phyloP scores from a whole-genome alignment of 2,888 invertebrate species.

The Poecilus cupreus region DNA sequence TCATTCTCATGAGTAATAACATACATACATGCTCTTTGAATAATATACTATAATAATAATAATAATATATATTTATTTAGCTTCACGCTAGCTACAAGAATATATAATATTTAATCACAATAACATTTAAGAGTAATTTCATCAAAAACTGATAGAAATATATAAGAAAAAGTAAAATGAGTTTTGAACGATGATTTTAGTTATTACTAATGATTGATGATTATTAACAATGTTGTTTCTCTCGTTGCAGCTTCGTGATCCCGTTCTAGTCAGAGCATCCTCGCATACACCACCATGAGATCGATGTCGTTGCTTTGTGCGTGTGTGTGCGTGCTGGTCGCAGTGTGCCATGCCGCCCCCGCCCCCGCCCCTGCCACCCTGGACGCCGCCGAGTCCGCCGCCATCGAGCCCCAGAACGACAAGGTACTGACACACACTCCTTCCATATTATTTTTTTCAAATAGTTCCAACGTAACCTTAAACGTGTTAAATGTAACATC shows the following conservation, averaged over 20 bases:
- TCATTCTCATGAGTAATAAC: too few species aligned
- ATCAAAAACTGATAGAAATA: too few species aligned
- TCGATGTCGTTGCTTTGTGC: slow-evolving; percentile 7
- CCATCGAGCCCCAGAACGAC: slow-evolving; percentile 45
- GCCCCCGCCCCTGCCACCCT: slow-evolving; percentile 65
- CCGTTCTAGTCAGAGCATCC: slow-evolving; percentile 38
- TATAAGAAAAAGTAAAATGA: too few species aligned
- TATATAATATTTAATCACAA: too few species aligned
- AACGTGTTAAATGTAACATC: not conserved
- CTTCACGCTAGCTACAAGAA: too few species aligned
- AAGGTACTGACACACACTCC: not conserved
- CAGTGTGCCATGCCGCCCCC: slow-evolving; percentile 69
- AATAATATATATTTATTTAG: too few species aligned
- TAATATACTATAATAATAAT: too few species aligned
- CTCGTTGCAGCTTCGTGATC: slow-evolving; percentile 16
- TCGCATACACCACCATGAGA: slow-evolving; percentile 20
- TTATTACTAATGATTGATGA: too few species aligned
- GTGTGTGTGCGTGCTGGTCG: slow-evolving; percentile 68
- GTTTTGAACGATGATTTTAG: too few species aligned
- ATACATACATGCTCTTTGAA: too few species aligned
- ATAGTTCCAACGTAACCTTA: slow-evolving; percentile 11
- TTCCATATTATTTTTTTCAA: not conserved
- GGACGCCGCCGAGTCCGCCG: slow-evolving; percentile 33
- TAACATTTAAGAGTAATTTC: too few species aligned
- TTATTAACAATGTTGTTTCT: not conserved